Base-by-base conservation (phyloP, 1,140 invertebrate species). In the Hylaeus volcanicus region DNA sequence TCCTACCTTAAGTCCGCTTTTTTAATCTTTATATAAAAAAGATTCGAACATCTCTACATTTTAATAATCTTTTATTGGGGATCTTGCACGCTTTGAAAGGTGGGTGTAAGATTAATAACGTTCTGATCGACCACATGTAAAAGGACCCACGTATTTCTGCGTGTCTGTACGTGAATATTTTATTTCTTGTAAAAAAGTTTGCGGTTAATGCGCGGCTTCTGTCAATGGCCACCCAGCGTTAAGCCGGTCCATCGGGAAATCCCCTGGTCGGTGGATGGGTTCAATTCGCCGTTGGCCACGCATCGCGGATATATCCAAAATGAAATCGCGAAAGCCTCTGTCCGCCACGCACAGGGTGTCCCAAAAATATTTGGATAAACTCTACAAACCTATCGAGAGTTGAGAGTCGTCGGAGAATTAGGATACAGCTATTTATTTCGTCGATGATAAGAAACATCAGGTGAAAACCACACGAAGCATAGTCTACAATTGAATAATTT, bases 231-330 rank as follows among this genome's bases (percentile, higher is more conserved):
- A 41, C 41, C n/a, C 39, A 9, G 14, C 14, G 51, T 66, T 55
- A 66, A 75, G 48, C 51, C 41, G 41, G 48, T 56, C 74, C 74
- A 66, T 12, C 51, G 74, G 51, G 74, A 75, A 75, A 75, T 75
- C 6, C 39, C 45, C 45, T 68, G 45, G 45, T 68, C 65, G n/a
- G 45, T 68, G 65, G 26, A 68, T 41, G 65, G 8, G 45, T 68
- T 45, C 65, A 68, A 68, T 68, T 68, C 45, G 65, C 45, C 39
- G 11, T 0, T 45, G 48, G 37, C 48, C 51, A 66, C 37, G 61
- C 73, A 66, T 51, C 73, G 14, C 5, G 37, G 55, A 48, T 77
- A 51, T 45, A 12, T 2, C 65, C 12, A 70, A 77, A 77, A 77
- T 77, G 55, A 77, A 77, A 60, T 60, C 26, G 65, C n/a, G 12